Percentiles rank a stretch among this genome's conserved stretches.
Evolutionary conservation across 2,888 invertebrate genomes (phyloP).

Genomic region (Phyllotreta cruciferae): DNA sequence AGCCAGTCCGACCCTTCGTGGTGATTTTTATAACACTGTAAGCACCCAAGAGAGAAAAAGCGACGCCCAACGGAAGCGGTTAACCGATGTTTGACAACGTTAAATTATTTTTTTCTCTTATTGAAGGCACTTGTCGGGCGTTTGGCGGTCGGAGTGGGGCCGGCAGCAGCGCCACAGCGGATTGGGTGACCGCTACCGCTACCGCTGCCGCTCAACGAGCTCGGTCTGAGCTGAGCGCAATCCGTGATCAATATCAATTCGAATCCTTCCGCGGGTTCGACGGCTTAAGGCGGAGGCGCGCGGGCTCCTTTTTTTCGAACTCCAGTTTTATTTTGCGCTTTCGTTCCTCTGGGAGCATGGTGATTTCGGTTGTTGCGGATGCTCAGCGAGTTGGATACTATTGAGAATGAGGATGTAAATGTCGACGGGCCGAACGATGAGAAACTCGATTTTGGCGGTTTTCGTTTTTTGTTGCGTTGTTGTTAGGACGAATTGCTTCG

Average conservation of each 20-base stretch:
- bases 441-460: slow-evolving; percentile 21
- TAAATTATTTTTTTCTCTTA: slow-evolving; percentile 53
- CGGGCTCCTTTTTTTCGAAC: too few relatives aligned
- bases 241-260: slow-evolving; percentile 16
- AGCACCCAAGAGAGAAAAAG: slow-evolving; percentile 24
- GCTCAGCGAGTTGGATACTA: background rate
- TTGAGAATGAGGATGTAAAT: slow-evolving; percentile 19
- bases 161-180: slow-evolving; percentile 36
- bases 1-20: background rate
- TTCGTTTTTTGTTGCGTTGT: slow-evolving; percentile 31
- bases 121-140: slow-evolving; percentile 50
- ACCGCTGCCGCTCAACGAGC: slow-evolving; percentile 21
- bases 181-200: slow-evolving; percentile 24
- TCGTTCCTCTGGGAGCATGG: slow-evolving; percentile 1
- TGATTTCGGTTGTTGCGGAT: slow-evolving; percentile 3
- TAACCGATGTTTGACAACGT: slow-evolving; percentile 52
- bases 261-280: too few relatives aligned
- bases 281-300: too few relatives aligned
- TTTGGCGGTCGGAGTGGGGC: slow-evolving; percentile 45
- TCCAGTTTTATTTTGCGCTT: too few relatives aligned
- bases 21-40: slow-evolving; percentile 9
- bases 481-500: slow-evolving; percentile 32
- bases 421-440: slow-evolving; percentile 22
- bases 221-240: slow-evolving; percentile 17
- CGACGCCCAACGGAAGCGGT: slow-evolving; percentile 50